These are phyloP conservation scores for Malurus leucopterus DNA, from an alignment of 2,797 vertebrate genomes.

Conservation along the genomic window DNA sequence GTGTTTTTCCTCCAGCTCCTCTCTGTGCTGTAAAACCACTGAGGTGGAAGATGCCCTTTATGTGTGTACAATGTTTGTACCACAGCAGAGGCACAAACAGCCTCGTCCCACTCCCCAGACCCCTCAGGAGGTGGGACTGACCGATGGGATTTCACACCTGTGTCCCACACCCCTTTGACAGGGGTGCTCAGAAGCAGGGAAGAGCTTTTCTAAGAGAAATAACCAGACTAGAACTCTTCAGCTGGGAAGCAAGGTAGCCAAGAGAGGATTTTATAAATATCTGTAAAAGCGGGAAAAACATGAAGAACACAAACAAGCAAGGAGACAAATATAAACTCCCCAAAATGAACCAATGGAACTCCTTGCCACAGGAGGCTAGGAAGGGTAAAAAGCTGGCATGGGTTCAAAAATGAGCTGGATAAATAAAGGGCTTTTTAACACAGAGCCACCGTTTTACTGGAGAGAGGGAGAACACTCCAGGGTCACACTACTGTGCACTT, in stretches of 20 bases:
- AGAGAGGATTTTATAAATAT: not conserved
- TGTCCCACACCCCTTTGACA: not conserved
- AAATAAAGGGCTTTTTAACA: not conserved
- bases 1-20: not conserved
- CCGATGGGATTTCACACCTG: not conserved
- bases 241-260: not conserved
- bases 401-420: not conserved
- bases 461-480: not conserved
- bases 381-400: not conserved
- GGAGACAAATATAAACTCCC: not conserved
- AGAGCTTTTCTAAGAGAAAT: not conserved
- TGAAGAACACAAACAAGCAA: not conserved
- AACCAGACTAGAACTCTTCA: not conserved
- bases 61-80: not conserved
- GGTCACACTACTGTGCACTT: not conserved
- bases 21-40: not conserved
- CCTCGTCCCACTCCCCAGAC: not conserved
- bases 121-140: not conserved
- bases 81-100: not conserved
- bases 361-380: not conserved
- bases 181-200: not conserved
- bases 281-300: not conserved
- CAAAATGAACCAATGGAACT: not conserved
- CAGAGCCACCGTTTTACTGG: not conserved
- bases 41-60: not conserved